phyloP scores from a whole-genome alignment of 2,888 invertebrate species.

The Periphyllus acericola region DNA sequence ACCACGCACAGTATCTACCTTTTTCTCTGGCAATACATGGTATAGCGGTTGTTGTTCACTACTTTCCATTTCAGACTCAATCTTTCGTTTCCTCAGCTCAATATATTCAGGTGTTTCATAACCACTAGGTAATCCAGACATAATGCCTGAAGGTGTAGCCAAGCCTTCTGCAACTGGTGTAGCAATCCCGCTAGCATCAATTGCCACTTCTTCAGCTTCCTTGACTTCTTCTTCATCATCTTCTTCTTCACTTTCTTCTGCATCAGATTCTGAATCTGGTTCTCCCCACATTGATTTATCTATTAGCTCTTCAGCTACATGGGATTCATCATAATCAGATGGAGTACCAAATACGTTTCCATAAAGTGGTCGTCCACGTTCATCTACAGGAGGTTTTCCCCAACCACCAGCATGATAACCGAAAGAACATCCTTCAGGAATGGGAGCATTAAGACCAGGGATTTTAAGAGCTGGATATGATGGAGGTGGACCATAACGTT shows the following conservation, averaged over 20 bases:
- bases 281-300: conserved; percentile 98
- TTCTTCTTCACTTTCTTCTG: conserved; percentile 72
- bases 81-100: conserved; percentile 95
- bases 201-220: conserved; percentile 70
- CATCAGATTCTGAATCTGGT: conserved; percentile 88
- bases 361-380: conserved; percentile 95
- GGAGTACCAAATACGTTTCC: conserved; percentile 98
- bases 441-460: conserved; percentile 96
- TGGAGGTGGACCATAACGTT: conserved; percentile 98
- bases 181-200: conserved; percentile 83
- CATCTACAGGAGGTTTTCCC: conserved; percentile 99
- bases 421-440: conserved; percentile 96
- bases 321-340: conserved; percentile 66
- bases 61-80: conserved; percentile 95
- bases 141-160: conserved; percentile 93
- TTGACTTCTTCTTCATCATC: conserved; percentile 76
- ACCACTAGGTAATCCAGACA: conserved; percentile 85
- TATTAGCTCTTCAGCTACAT: conserved; percentile 83
- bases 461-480: conserved; percentile 98
- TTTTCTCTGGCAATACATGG: conserved; percentile 94
- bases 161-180: conserved; percentile 90
- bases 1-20: conserved; percentile 86
- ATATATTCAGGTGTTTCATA: conserved; percentile 99
- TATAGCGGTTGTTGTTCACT: conserved; percentile 94
- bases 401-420: conserved; percentile 99